phyloP scores from a whole-genome alignment of 1,140 invertebrate species.

The Choristoneura fumiferana region DNA sequence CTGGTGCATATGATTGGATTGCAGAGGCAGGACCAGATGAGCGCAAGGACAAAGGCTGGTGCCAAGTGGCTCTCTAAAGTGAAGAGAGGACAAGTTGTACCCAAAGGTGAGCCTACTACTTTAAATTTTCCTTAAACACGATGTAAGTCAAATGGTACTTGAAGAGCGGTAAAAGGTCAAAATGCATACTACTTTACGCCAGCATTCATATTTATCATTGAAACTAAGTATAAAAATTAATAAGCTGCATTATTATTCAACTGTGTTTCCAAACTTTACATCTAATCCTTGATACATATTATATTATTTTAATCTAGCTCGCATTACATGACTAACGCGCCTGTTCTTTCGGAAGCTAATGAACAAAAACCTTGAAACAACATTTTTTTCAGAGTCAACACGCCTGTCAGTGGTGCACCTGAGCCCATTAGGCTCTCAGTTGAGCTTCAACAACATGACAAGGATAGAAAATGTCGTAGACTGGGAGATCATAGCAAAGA shows the following conservation, averaged over 20 bases:
- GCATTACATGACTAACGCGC: too few relatives aligned
- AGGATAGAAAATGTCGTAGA: slow-evolving; percentile 94
- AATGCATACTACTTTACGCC: too few relatives aligned
- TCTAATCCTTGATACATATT: too few relatives aligned
- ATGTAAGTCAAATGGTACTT: too few relatives aligned
- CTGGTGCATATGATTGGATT: slow-evolving; percentile 89
- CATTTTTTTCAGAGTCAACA: slow-evolving; percentile 81
- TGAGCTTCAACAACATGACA: slow-evolving; percentile 86
- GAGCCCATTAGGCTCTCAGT: slow-evolving; percentile 89
- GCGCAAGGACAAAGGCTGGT: slow-evolving; percentile 89
- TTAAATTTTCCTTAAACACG: neutral
- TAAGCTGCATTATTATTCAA: too few relatives aligned
- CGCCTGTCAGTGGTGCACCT: slow-evolving; percentile 87
- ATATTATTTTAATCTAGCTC: too few relatives aligned
- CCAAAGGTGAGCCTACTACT: slow-evolving; percentile 78
- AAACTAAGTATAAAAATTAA: too few relatives aligned
- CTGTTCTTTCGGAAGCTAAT: too few relatives aligned
- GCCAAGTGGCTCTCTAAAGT: slow-evolving; percentile 92
- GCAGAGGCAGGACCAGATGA: slow-evolving; percentile 83
- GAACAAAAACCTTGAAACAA: too few relatives aligned
- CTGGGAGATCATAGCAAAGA: slow-evolving; percentile 93
- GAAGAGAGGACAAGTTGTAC: slow-evolving; percentile 88
- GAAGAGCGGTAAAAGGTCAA: too few relatives aligned
- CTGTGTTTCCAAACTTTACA: too few relatives aligned
- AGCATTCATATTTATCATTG: too few relatives aligned